Base-by-base conservation (phyloP, 2,797 vertebrate genomes). In the Mormyrops attenuatus region DNA sequence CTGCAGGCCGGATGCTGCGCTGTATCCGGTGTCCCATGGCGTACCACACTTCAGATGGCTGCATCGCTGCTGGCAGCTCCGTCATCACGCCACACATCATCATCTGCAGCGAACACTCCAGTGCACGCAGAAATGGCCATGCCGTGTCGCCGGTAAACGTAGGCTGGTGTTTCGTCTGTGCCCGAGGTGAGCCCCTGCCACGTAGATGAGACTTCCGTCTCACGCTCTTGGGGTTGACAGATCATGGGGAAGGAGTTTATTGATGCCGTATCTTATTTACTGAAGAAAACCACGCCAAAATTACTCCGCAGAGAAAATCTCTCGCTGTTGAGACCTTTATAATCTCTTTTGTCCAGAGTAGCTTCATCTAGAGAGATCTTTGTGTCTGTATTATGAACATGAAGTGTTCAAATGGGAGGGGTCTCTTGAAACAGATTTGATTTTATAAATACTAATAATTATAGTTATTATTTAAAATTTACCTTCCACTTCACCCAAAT, bases 101-200 rank as follows among this genome's bases (percentile, higher is more conserved):
- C 95, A 97, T 99, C 95, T 99, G 99, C 96, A 99, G 98, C 96
- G 97, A 96, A 95, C 99, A 99, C 94, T 96, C 95, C 90, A 94
- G 94, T 73, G 34, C 97, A 92, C 97, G 97, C 94, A 96, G 96
- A 94, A 98, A 96, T 89, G 96, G 96, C 92, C 97, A 97, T 92
- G 96, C 97, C 91, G 96, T 96, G 93, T 97, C 97, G 80, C 97
- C 98, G 88, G 93, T 99, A 95, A 99, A 99, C 91, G 99, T 99
- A 96, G 97, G 98, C 96, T 99, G 99, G 98, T 99, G 99, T 97
- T 99, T 99, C 95, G 96, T 98, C 95, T 99, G 99, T 94, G 97
- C 98, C 92, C 96, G 98, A 99, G 99, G 99, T 99, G 95, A 97
- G 98, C 47, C 15, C 15, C 30, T 34, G 8, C 30, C 26, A 17